Evolutionary conservation across 2,888 invertebrate species (phyloP).

Genomic region (Eilema depressum): DNA sequence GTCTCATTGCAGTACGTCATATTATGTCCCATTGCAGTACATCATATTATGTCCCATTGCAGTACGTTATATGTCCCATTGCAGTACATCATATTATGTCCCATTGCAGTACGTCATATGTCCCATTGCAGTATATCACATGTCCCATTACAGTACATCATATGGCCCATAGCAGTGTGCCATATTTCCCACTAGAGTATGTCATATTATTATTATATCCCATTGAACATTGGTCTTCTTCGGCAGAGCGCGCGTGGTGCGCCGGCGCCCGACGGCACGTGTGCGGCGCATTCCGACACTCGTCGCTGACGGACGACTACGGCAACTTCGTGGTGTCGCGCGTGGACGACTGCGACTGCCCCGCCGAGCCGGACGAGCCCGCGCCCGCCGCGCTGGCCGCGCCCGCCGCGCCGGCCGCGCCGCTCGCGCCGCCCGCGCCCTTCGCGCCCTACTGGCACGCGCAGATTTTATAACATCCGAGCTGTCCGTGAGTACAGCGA

Average conservation of each 20-base stretch:
- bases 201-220: too few relatives aligned
- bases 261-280: not conserved
- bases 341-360: slow-evolving; percentile 80
- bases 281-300: slow-evolving; percentile 24
- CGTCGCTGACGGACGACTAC: slow-evolving; percentile 84
- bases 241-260: slow-evolving; percentile 2
- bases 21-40: too few relatives aligned
- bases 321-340: slow-evolving; percentile 83
- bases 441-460: slow-evolving; percentile 60
- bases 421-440: slow-evolving; percentile 27
- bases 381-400: slow-evolving; percentile 29
- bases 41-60: too few relatives aligned
- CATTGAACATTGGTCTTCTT: too few relatives aligned
- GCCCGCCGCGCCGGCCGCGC: slow-evolving; percentile 23
- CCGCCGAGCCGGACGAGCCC: slow-evolving; percentile 45
- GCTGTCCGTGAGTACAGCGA: slow-evolving; percentile 16
- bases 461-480: slow-evolving; percentile 62
- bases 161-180: too few relatives aligned
- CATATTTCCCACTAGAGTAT: too few relatives aligned
- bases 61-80: too few relatives aligned
- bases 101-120: too few relatives aligned
- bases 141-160: too few relatives aligned
- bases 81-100: too few relatives aligned
- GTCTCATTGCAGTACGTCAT: too few relatives aligned
- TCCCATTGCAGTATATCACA: too few relatives aligned